Percentiles rank a stretch among this genome's conserved stretches.
These are phyloP conservation scores for Eremobia ochroleuca DNA, from an alignment of 2,888 invertebrate genomes.

Conservation along the genomic window DNA sequence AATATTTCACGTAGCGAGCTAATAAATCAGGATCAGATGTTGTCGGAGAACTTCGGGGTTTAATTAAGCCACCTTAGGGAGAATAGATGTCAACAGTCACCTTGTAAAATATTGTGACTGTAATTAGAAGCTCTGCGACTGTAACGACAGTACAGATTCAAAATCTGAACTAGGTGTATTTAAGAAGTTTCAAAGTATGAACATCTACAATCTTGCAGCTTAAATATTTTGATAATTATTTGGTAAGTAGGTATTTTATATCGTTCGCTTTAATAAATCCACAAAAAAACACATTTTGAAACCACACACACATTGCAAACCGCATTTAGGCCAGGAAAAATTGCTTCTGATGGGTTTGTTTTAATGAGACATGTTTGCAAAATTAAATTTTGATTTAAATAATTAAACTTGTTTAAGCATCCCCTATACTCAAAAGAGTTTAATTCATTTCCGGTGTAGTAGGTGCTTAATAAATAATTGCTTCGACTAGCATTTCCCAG, in stretches of 20 bases:
- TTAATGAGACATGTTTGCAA: too few relatives aligned
- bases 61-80: constrained; percentile 30
- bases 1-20: constrained; percentile 18
- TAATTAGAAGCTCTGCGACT: neutral
- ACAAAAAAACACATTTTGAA: too few relatives aligned
- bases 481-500: neutral
- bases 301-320: neutral
- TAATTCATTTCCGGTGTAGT: too few relatives aligned
- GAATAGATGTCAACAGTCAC: constrained; percentile 5
- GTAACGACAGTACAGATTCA: neutral
- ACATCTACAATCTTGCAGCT: neutral
- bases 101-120: constrained; percentile 18
- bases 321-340: neutral
- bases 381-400: too few relatives aligned
- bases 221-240: neutral
- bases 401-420: too few relatives aligned
- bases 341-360: neutral
- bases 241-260: neutral
- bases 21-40: constrained; percentile 35
- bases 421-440: too few relatives aligned
- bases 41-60: constrained; percentile 4
- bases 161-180: neutral
- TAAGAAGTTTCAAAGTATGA: neutral
- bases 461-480: too few relatives aligned
- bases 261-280: neutral